Conservation (phyloP, 2,797 vertebrate species). For the Halcyon smyrnensis region DNA sequence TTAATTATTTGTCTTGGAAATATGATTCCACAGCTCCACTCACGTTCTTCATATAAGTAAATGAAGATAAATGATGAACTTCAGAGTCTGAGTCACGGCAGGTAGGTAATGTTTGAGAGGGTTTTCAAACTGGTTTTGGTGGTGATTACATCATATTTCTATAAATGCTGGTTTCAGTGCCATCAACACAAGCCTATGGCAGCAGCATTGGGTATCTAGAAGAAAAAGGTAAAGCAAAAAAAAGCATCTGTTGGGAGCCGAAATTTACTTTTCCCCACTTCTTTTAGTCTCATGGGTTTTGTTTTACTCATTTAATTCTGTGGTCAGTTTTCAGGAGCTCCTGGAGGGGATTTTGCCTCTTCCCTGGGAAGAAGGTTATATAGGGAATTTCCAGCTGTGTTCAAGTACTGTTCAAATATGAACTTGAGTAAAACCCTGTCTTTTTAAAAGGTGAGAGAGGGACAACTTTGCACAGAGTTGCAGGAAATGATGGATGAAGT, state of each 20-base stretch:
- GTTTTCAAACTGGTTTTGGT: background rate
- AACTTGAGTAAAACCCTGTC: background rate
- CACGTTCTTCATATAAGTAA: background rate
- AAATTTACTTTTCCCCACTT: background rate
- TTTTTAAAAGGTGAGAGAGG: background rate
- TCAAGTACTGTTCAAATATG: background rate
- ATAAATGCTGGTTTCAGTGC: background rate
- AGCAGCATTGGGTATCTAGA: background rate
- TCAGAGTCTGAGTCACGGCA: background rate
- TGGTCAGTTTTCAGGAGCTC: background rate
- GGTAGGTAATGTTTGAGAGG: background rate
- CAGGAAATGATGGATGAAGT: conserved; percentile 4
- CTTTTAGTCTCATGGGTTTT: background rate
- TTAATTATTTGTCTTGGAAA: background rate
- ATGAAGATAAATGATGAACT: background rate
- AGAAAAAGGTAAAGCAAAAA: background rate
- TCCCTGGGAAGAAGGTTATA: background rate
- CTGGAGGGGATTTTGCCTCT: background rate
- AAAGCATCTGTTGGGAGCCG: background rate
- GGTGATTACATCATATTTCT: background rate
- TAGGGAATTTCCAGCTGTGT: background rate
- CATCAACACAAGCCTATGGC: background rate
- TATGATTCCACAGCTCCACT: background rate
- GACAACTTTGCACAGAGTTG: background rate
- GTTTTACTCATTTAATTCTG: background rate